A percentile compares a stretch with the other conserved stretches of the same genome.
phyloP scores from a whole-genome alignment of 1,140 invertebrate species.

The Patella vulgata region DNA sequence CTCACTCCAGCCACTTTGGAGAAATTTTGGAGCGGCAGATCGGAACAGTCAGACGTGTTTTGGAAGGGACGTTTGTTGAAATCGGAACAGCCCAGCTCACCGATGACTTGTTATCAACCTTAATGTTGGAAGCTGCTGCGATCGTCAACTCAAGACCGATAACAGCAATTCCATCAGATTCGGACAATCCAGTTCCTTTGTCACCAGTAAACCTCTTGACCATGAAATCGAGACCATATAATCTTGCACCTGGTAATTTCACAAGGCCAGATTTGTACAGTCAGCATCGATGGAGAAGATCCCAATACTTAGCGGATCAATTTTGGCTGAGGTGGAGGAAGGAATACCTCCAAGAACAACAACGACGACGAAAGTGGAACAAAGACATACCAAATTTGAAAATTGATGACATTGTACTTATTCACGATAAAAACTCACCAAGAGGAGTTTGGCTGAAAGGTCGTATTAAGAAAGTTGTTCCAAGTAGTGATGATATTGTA shows the following conservation, averaged over 20 bases:
- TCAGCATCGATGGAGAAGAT: slow-evolving; percentile 29
- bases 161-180: slow-evolving; percentile 31
- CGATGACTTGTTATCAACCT: slow-evolving; percentile 36
- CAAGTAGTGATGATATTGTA: no score
- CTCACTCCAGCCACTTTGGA: slow-evolving; percentile 32
- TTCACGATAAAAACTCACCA: slow-evolving; percentile 20
- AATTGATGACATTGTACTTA: slow-evolving; percentile 29
- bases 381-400: slow-evolving; percentile 4
- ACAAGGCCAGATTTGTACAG: slow-evolving; percentile 19
- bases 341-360: no score
- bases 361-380: slow-evolving; percentile 25
- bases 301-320: slow-evolving; percentile 26
- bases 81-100: slow-evolving; percentile 34
- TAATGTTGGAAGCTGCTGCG: slow-evolving; percentile 34
- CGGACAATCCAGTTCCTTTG: slow-evolving; percentile 15
- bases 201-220: slow-evolving; percentile 30
- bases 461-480: no score
- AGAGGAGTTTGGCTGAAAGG: no score
- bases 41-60: slow-evolving; percentile 31
- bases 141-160: slow-evolving; percentile 39
- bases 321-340: slow-evolving; percentile 28
- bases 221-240: slow-evolving; percentile 11
- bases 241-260: no score
- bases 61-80: slow-evolving; percentile 38
- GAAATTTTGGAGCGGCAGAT: slow-evolving; percentile 49